Percentiles rank a stretch among this genome's conserved stretches.
phyloP scores from a whole-genome alignment of 1,140 invertebrate genomes.

The Drosophila melanogaster region Release_6_plus_ISO1_MT NT_033777.3:22951001-22951500 shows the following conservation, averaged over 20 bases:
- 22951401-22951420: neutral
- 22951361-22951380: slow-evolving; percentile 12
- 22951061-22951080: slow-evolving; percentile 82
- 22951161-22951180: slow-evolving; percentile 22
- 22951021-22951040: slow-evolving; percentile 42
- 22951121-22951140: neutral
- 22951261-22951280: slow-evolving; percentile 44
- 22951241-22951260: slow-evolving; percentile 29
- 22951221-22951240: slow-evolving; percentile 35
- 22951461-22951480: slow-evolving; percentile 66
- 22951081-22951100: slow-evolving; percentile 72
- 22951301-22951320: slow-evolving; percentile 46
- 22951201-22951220: slow-evolving; percentile 42
- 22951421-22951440: slow-evolving; percentile 31
- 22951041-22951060: slow-evolving; percentile 30
- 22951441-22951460: slow-evolving; percentile 10
- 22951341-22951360: neutral
- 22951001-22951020: slow-evolving; percentile 30
- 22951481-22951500: slow-evolving; percentile 70
- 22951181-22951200: slow-evolving; percentile 50
- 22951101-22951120: slow-evolving; percentile 55
- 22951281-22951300: slow-evolving; percentile 12
- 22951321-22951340: slow-evolving; percentile 21
- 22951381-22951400: slow-evolving; percentile 20
- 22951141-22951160: neutral